These are phyloP conservation scores for Rhagium mordax DNA, from an alignment of 2,888 invertebrate genomes.

Conservation along the genomic window DNA sequence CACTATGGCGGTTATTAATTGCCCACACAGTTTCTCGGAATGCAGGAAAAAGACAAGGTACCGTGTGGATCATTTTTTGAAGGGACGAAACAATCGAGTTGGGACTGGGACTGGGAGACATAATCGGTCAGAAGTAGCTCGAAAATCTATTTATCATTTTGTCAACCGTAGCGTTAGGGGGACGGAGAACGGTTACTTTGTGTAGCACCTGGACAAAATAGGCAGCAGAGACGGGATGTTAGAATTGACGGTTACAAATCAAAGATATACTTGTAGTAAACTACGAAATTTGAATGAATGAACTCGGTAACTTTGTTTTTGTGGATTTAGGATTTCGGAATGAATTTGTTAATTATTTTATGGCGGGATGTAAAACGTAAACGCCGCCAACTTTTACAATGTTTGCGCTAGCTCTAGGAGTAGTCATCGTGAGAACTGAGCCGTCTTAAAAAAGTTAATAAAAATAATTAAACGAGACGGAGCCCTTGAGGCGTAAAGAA, in stretches of 20 bases:
- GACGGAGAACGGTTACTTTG: slow-evolving; percentile 64
- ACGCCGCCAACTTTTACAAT: slow-evolving; percentile 24
- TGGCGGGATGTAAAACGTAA: slow-evolving; percentile 24
- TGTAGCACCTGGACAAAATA: slow-evolving; percentile 64
- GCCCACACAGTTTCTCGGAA: neutral
- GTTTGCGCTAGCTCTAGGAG: slow-evolving; percentile 13
- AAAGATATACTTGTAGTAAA: neutral
- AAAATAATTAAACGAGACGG: slow-evolving; percentile 10
- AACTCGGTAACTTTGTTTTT: slow-evolving; percentile 12
- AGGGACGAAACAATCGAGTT: slow-evolving; percentile 44
- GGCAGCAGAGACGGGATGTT: slow-evolving; percentile 62
- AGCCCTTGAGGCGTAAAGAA: slow-evolving; percentile 1
- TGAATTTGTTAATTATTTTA: slow-evolving; percentile 28
- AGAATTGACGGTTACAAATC: slow-evolving; percentile 53
- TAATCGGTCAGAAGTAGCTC: slow-evolving; percentile 58
- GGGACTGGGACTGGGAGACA: slow-evolving; percentile 55
- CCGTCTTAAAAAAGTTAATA: neutral
- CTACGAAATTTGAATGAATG: neutral
- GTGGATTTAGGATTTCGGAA: slow-evolving; percentile 17
- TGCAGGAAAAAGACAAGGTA: neutral
- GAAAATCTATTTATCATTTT: slow-evolving; percentile 64
- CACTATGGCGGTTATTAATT: slow-evolving; percentile 39
- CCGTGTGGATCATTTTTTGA: slow-evolving; percentile 18
- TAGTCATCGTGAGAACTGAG: neutral
- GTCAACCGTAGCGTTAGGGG: slow-evolving; percentile 62